These are phyloP conservation scores for Limnothrissa miodon DNA, from an alignment of 2,113 vertebrate genomes.

Conservation along the genomic window DNA sequence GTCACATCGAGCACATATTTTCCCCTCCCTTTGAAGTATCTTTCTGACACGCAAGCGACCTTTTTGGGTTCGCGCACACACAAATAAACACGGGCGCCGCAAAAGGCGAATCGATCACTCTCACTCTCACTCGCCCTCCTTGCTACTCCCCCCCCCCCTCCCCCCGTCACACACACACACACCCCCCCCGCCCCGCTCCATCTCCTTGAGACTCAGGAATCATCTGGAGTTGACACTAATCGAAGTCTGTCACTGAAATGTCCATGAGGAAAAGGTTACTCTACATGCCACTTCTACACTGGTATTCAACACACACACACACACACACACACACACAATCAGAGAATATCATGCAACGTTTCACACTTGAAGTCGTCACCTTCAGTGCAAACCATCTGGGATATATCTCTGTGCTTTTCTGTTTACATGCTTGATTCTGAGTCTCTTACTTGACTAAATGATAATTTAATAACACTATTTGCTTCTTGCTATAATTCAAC, in stretches of 20 bases:
- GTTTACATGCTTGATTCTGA: neutral
- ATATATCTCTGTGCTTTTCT: neutral
- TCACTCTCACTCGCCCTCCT: neutral
- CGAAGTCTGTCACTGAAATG: conserved; percentile 38
- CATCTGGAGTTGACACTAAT: conserved; percentile 43
- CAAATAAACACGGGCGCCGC: conserved; percentile 28
- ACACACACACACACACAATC: neutral
- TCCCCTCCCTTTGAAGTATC: conserved; percentile 38
- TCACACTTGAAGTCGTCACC: conserved; percentile 6
- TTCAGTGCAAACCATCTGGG: neutral
- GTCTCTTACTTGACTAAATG: neutral
- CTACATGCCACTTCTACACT: conserved; percentile 31
- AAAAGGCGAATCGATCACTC: conserved; percentile 37
- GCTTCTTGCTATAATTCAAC: neutral
- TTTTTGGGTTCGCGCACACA: conserved; percentile 44
- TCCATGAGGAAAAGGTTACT: conserved; percentile 42
- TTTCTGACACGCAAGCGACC: conserved; percentile 33
- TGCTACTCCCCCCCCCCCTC: neutral
- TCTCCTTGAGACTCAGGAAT: conserved; percentile 35
- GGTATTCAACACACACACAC: neutral
- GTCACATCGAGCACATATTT: conserved; percentile 44
- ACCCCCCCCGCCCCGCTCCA: neutral
- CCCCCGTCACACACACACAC: neutral
- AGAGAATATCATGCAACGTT: neutral
- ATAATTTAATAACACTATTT: neutral